These are phyloP conservation scores for Scomber japonicus DNA, from an alignment of 2,113 vertebrate species.

Conservation along the genomic window DNA sequence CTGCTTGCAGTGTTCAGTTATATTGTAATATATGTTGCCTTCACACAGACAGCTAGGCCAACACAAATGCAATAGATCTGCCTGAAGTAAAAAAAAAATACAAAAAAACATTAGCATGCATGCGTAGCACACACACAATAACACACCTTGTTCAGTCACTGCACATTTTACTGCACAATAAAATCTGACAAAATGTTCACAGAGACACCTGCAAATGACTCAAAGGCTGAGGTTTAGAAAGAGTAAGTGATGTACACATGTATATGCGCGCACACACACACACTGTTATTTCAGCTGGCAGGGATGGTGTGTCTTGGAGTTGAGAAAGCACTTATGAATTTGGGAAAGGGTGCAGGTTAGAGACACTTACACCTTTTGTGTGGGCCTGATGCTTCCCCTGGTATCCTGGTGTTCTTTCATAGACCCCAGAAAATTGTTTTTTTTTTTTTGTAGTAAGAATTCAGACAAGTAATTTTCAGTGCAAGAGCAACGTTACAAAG, in stretches of 20 bases:
- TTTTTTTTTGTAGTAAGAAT: background rate
- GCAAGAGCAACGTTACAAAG: background rate
- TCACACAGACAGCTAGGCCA: background rate
- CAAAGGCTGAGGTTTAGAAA: constrained; percentile 9
- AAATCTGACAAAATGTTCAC: constrained; percentile 1
- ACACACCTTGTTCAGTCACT: background rate
- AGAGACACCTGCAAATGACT: constrained; percentile 18
- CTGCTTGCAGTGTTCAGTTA: background rate
- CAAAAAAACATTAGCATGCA: background rate
- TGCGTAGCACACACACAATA: no score
- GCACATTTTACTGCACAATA: background rate
- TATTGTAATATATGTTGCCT: background rate
- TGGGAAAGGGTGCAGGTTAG: constrained; percentile 29
- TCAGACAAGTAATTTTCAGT: background rate
- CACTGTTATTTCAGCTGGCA: constrained; percentile 41
- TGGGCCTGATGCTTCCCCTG: constrained; percentile 8
- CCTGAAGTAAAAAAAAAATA: background rate
- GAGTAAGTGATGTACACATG: constrained; percentile 11
- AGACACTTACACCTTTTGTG: constrained; percentile 25
- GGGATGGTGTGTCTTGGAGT: constrained; percentile 4
- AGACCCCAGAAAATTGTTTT: background rate
- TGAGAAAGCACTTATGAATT: constrained; percentile 35
- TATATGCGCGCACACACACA: background rate
- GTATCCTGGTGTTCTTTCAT: background rate
- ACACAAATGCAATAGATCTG: background rate